A percentile compares a stretch with the other conserved stretches of the same genome.
Evolutionary conservation across 2,113 vertebrate species (phyloP).

Genomic region (Lampris megalopsis): DNA sequence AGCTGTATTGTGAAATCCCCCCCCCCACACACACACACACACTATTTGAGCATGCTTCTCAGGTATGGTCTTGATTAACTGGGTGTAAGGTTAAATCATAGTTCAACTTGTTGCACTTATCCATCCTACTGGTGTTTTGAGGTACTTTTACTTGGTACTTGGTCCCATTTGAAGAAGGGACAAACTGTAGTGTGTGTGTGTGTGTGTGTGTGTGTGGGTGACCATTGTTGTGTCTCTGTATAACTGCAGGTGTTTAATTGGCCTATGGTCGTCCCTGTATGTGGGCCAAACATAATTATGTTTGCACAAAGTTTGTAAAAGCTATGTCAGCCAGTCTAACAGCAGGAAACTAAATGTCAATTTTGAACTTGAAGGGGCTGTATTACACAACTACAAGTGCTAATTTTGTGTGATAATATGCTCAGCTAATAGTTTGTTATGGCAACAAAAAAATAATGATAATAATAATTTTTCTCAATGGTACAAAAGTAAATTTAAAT

Average conservation of each 20-base stretch:
- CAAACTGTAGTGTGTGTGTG: no score
- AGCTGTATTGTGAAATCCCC: no score
- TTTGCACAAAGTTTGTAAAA: not conserved
- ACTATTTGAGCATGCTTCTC: slow-evolving; percentile 16
- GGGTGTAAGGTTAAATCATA: slow-evolving; percentile 52
- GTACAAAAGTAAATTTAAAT: no score
- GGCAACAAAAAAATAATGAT: no score
- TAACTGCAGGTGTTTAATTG: not conserved
- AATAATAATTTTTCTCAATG: no score
- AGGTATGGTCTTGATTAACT: slow-evolving; percentile 44
- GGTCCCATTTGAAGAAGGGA: not conserved
- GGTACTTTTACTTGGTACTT: not conserved
- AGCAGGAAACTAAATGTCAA: slow-evolving; percentile 24
- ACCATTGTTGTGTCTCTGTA: slow-evolving; percentile 4
- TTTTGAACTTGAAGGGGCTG: slow-evolving; percentile 51
- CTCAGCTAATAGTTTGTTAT: no score
- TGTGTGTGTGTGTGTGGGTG: not conserved
- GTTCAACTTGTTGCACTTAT: slow-evolving; percentile 11
- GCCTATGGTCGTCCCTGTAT: not conserved
- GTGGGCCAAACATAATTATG: slow-evolving; percentile 3
- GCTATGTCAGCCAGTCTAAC: slow-evolving; percentile 22
- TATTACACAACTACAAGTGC: not conserved
- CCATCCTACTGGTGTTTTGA: not conserved
- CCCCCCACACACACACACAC: not conserved
- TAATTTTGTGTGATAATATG: no score